Evolutionary conservation across 2,797 vertebrate species (phyloP).

Genomic region (Falco berigora): DNA sequence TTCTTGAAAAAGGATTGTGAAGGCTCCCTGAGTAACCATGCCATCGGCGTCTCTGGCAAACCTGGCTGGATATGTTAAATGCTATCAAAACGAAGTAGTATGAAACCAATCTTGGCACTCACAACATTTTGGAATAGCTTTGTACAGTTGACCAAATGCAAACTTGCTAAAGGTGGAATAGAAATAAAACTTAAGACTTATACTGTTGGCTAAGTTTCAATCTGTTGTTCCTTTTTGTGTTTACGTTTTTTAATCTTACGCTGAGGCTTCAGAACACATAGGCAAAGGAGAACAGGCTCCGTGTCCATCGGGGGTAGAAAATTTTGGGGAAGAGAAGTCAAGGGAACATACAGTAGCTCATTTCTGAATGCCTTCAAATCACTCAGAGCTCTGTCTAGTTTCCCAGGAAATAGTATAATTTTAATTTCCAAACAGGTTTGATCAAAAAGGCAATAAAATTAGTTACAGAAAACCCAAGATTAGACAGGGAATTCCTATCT

Average conservation of each 20-base stretch:
- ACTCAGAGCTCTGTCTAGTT: not conserved
- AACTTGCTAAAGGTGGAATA: not conserved
- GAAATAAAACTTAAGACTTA: not conserved
- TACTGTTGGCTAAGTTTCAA: not conserved
- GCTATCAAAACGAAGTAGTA: not conserved
- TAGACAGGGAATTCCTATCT: not conserved
- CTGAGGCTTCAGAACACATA: not conserved
- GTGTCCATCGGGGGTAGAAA: not conserved
- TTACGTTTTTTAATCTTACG: not conserved
- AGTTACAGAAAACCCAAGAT: not conserved
- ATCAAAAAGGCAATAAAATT: not conserved
- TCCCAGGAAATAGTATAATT: not conserved
- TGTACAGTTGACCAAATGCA: not conserved
- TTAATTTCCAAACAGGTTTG: not conserved
- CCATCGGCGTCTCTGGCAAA: not conserved
- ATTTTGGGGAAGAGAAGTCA: not conserved
- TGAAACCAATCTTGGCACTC: not conserved
- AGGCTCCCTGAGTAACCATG: rapidly evolving
- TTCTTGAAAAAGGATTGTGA: not conserved
- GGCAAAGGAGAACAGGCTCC: not conserved
- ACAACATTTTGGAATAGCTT: not conserved
- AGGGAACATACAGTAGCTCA: not conserved
- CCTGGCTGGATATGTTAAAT: not conserved
- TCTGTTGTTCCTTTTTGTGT: not conserved
- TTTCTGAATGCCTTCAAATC: not conserved